A percentile compares a stretch with the other conserved stretches of the same genome.
Evolutionary conservation across 1,140 invertebrate genomes (phyloP).

Genomic region (Wiebesia pumilae): DNA sequence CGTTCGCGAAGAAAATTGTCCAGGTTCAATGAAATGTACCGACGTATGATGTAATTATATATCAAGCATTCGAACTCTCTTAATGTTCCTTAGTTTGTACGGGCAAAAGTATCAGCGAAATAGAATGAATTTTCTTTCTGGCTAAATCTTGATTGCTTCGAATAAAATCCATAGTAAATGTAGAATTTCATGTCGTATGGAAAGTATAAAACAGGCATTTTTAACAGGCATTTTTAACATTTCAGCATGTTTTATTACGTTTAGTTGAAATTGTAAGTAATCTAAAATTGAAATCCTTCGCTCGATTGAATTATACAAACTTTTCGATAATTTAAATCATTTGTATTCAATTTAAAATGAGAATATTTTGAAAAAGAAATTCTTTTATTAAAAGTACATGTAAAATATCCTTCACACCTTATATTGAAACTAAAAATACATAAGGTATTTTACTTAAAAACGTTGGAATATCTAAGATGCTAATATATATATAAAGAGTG

Average conservation of each 20-base stretch:
- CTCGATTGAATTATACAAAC: neutral
- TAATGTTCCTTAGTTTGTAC: neutral
- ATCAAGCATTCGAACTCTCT: neutral
- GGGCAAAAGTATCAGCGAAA: neutral
- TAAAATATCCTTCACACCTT: too few species aligned
- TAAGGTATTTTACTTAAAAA: neutral
- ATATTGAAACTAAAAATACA: neutral
- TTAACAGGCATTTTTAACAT: neutral
- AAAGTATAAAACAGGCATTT: neutral
- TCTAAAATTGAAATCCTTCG: neutral
- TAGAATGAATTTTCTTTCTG: constrained; percentile 20
- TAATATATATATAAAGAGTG: neutral
- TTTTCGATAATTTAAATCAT: neutral
- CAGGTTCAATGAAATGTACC: neutral
- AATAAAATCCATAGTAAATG: neutral
- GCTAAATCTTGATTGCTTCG: neutral
- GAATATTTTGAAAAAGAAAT: too few species aligned
- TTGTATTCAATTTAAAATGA: neutral
- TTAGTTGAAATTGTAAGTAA: neutral
- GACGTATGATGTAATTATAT: neutral
- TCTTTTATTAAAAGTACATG: too few species aligned
- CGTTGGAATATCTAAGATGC: neutral
- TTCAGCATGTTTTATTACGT: neutral
- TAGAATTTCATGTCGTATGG: neutral
- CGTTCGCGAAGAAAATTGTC: too few species aligned